Conservation (phyloP, 2,888 invertebrate genomes). For the Latrodectus elegans region DNA sequence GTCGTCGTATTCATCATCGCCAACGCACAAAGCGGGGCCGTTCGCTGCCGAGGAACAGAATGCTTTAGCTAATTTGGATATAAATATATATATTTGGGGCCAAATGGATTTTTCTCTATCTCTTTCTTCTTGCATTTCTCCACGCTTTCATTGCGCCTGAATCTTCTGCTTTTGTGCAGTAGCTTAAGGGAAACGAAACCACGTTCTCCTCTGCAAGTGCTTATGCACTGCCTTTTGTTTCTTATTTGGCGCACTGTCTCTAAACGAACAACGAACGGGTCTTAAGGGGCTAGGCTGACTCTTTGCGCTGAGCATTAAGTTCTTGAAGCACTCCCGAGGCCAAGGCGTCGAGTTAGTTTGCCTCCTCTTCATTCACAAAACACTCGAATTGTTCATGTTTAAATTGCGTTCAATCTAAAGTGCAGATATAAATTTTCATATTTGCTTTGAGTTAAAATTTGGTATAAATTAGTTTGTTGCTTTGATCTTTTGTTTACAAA, state of each 20-base stretch:
- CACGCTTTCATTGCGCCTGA: constrained; percentile 10
- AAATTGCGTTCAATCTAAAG: not conserved
- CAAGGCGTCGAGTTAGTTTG: constrained; percentile 30
- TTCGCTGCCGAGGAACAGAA: constrained; percentile 56
- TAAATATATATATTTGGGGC: constrained; percentile 37
- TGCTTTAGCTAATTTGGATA: constrained; percentile 42
- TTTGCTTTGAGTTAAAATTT: not conserved
- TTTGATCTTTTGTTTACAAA: not conserved
- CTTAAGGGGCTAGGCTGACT: constrained; percentile 13
- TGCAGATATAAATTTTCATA: not conserved
- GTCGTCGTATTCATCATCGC: constrained; percentile 49
- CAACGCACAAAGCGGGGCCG: constrained; percentile 65
- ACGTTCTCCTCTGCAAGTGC: not conserved
- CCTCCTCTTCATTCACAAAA: constrained; percentile 18
- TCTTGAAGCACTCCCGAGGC: constrained; percentile 60
- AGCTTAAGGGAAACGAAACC: not conserved
- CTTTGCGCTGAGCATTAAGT: constrained; percentile 41
- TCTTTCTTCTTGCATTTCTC: constrained; percentile 11
- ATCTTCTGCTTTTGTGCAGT: constrained; percentile 2
- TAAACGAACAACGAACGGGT: constrained; percentile 53
- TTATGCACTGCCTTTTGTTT: not conserved
- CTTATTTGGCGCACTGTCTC: constrained; percentile 32
- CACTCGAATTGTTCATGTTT: not conserved
- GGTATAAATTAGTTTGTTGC: not conserved
- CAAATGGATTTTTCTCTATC: constrained; percentile 31